Percentiles rank a stretch among this genome's conserved stretches.
phyloP scores from a whole-genome alignment of 2,888 invertebrate genomes.

The Lepidocyrtoides sp. region DNA sequence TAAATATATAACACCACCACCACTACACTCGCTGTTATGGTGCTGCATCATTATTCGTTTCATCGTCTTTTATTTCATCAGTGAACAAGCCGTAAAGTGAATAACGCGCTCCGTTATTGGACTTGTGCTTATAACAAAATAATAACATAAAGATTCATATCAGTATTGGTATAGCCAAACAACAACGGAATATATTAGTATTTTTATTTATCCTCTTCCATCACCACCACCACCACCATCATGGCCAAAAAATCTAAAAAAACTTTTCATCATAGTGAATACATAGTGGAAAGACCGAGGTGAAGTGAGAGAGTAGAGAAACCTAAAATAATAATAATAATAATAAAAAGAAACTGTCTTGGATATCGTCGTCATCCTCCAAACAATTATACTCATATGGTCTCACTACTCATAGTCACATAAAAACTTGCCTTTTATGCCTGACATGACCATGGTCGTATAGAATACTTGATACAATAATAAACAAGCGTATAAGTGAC shows the following conservation, averaged over 20 bases:
- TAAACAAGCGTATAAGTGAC: neutral
- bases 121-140: neutral
- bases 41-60: slow-evolving; percentile 1
- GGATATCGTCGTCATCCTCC: slow-evolving; percentile 22
- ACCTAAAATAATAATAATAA: neutral
- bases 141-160: slow-evolving; percentile 42
- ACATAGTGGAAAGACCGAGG: neutral
- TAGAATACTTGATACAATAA: too few species aligned
- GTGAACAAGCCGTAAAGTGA: slow-evolving; percentile 34
- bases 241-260: slow-evolving; percentile 21
- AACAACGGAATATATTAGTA: slow-evolving; percentile 32
- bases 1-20: neutral
- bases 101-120: slow-evolving; percentile 4
- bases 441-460: neutral
- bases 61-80: slow-evolving; percentile 28
- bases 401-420: neutral
- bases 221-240: slow-evolving; percentile 26
- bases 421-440: neutral
- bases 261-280: neutral
- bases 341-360: slow-evolving; percentile 7
- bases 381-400: neutral
- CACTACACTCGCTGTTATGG: neutral
- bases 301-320: neutral
- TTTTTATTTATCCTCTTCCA: slow-evolving; percentile 31
- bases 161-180: slow-evolving; percentile 23